Evolutionary conservation across 1,140 invertebrate genomes (phyloP).

Genomic region (Drosophila insularis): DNA sequence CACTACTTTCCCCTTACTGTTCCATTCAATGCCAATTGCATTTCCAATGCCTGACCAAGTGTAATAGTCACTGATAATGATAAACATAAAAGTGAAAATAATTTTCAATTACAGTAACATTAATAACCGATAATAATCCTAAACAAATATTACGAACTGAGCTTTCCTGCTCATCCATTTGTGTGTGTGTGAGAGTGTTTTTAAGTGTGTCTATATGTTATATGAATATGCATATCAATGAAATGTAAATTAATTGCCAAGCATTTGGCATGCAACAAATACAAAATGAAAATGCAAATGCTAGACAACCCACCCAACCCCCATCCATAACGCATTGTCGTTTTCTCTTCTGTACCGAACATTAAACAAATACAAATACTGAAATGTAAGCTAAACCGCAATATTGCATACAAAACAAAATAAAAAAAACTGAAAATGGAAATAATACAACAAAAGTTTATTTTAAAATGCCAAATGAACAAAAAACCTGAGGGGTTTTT

Average conservation of each 20-base stretch:
- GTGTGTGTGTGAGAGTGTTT: constrained; percentile 9
- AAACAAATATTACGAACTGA: constrained; percentile 67
- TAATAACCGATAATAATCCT: constrained; percentile 81
- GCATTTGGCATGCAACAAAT: constrained; percentile 55
- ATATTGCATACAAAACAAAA: constrained; percentile 22
- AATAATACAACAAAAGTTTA: neutral
- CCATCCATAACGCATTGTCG: neutral
- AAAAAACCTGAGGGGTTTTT: neutral
- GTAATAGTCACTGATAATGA: constrained; percentile 70
- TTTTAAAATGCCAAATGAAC: neutral
- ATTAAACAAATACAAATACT: constrained; percentile 47
- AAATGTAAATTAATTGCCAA: constrained; percentile 80
- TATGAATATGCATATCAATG: constrained; percentile 74
- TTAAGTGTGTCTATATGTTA: neutral
- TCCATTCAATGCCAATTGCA: constrained; percentile 27
- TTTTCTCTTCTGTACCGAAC: constrained; percentile 13
- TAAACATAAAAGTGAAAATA: constrained; percentile 81
- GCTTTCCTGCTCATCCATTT: neutral
- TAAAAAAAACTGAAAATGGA: constrained; percentile 12
- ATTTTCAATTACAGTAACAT: constrained; percentile 81
- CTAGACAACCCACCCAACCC: constrained; percentile 18
- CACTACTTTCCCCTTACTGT: neutral
- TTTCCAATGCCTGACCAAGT: constrained; percentile 22
- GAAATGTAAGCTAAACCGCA: constrained; percentile 71
- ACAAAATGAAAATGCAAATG: constrained; percentile 45